Evolutionary conservation across 2,797 vertebrate species (phyloP).

Genomic region (Sparidentex hasta): DNA sequence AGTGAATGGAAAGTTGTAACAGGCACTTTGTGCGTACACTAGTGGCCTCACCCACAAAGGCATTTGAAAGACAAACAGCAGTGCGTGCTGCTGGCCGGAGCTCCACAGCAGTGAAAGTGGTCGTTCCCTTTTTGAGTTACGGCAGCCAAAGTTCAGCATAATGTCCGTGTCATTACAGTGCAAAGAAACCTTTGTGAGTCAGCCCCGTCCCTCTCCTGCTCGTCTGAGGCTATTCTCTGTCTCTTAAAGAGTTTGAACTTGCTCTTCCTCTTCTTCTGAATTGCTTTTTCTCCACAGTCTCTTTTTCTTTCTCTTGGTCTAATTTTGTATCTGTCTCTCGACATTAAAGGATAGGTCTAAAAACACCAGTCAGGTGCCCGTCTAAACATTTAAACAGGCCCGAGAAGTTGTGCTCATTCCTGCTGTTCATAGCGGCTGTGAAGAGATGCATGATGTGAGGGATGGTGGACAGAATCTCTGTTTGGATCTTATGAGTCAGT

Average conservation of each 20-base stretch:
- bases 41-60: slow-evolving; percentile 76
- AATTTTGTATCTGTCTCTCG: slow-evolving; percentile 2
- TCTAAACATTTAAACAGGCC: background rate
- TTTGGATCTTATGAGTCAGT: background rate
- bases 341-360: background rate
- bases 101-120: slow-evolving; percentile 67
- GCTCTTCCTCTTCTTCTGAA: background rate
- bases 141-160: slow-evolving; percentile 73
- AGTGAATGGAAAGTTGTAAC: slow-evolving; percentile 77
- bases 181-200: slow-evolving; percentile 69
- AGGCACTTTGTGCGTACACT: slow-evolving; percentile 73
- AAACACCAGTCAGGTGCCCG: background rate
- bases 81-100: slow-evolving; percentile 66
- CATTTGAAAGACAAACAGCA: slow-evolving; percentile 80
- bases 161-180: slow-evolving; percentile 76
- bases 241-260: slow-evolving; percentile 32
- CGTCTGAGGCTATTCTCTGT: slow-evolving; percentile 32
- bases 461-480: background rate
- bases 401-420: background rate
- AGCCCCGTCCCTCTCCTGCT: slow-evolving; percentile 42
- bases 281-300: background rate
- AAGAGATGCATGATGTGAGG: background rate
- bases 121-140: slow-evolving; percentile 66
- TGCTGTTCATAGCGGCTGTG: background rate
- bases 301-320: background rate